phyloP scores from a whole-genome alignment of 2,797 vertebrate genomes.

The Coilia nasus region DNA sequence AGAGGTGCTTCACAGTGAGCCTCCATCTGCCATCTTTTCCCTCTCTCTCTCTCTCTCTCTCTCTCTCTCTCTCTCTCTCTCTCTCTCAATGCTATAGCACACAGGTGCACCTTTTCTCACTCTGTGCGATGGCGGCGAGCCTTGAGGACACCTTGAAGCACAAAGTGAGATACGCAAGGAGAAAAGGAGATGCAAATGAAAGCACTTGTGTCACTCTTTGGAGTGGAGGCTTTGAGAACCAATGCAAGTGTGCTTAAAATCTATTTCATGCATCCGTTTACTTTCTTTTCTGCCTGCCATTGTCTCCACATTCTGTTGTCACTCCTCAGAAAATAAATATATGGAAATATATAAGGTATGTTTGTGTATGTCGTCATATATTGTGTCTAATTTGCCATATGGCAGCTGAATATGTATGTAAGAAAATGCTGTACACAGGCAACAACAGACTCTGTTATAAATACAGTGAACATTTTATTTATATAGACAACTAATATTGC shows the following conservation, averaged over 20 bases:
- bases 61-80: background rate
- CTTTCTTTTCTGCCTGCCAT: background rate
- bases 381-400: background rate
- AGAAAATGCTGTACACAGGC: background rate
- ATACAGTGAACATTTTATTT: background rate
- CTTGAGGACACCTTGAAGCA: conserved; percentile 16
- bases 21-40: conserved; percentile 65
- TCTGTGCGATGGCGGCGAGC: conserved; percentile 50
- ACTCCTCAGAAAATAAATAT: background rate
- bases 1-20: background rate
- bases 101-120: conserved; percentile 72
- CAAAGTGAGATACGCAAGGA: background rate
- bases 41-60: conserved; percentile 37
- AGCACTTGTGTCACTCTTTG: background rate
- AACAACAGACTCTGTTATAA: background rate
- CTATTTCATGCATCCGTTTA: background rate
- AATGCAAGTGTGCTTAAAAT: background rate
- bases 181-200: background rate
- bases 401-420: background rate
- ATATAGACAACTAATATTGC: background rate
- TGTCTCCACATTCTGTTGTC: background rate
- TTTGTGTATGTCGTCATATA: background rate
- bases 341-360: background rate
- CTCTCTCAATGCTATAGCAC: conserved; percentile 53
- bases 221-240: background rate